Evolutionary conservation across 2,888 invertebrate genomes (phyloP), one percentile per base, ranked within the genome.

Genomic region (Acleris literana): DNA sequence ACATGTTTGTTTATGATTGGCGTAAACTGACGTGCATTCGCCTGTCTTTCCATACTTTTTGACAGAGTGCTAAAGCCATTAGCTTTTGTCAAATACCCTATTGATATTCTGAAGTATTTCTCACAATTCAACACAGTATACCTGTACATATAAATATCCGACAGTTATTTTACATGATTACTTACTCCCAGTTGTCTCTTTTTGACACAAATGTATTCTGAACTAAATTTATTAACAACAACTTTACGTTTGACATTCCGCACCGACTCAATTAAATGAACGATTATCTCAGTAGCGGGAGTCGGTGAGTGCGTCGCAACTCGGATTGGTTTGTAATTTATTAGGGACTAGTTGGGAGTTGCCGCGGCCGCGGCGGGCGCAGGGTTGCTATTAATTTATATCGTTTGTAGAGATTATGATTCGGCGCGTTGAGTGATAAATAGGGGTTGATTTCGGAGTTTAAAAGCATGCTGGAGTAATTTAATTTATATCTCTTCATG

Each of bases 311-410:
- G 76, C 78, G 76, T 83, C 83, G 74, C 77, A 86, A 88, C 74
- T 88, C 86, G 85, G 82, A 87, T 87, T 86, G 84, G 82, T 74
- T 84, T 71, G 83, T 86, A 84, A 88, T 89, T 89, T 89, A 88
- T 89, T 83, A 83, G 76, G 79, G 86, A 43, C 54, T 55, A 55
- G 56, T 57, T 5, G 81, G 74, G 75, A 78, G 72, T 72, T 76
- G 75, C 76, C 79, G 39, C 17, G 55, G 16, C 58, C 58, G 48
- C 58, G 16, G 56, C 20, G 39, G 44, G 22, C 29, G 51, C 51
- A 44, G 43, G 44, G 25, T 33, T 49, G 16, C 49, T 62, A 85
- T 88, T 85, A 82, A 84, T 84, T 80, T 77, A 71, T 71, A 81
- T 80, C 78, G 75, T 79, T 80, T 76, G 71, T 71, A 71, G 69